Evolutionary conservation across 2,797 vertebrate species (phyloP).

Genomic region (Myiotriccus ornatus): DNA sequence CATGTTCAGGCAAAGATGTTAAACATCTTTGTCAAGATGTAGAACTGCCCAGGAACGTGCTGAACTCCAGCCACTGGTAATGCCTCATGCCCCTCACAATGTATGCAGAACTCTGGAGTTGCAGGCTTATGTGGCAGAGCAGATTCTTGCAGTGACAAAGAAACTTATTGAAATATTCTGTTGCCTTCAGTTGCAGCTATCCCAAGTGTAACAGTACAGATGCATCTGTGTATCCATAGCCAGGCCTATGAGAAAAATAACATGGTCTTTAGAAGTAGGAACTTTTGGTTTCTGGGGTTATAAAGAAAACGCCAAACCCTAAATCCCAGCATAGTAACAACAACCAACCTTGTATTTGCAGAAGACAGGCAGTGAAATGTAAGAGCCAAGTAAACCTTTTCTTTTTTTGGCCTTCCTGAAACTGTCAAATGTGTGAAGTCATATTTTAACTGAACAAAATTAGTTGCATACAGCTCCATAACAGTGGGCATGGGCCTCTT

Average conservation of each 20-base stretch:
- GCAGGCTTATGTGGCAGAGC: not conserved
- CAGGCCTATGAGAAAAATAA: not conserved
- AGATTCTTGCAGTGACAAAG: not conserved
- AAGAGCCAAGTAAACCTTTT: not conserved
- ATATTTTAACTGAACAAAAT: not conserved
- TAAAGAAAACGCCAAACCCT: not conserved
- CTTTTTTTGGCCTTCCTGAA: not conserved
- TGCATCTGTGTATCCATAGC: not conserved
- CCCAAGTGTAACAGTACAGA: not conserved
- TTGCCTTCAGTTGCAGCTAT: not conserved
- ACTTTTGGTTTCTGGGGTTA: not conserved
- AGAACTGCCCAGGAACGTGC: not conserved
- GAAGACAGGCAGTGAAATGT: not conserved
- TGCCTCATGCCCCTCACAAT: accelerated
- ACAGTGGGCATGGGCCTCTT: not conserved
- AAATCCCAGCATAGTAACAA: not conserved
- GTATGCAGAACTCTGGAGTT: not conserved
- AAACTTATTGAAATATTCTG: not conserved
- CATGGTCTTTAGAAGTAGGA: not conserved
- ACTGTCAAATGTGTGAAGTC: not conserved
- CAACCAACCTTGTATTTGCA: not conserved
- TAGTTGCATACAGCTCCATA: not conserved
- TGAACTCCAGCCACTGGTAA: not conserved
- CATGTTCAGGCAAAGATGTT: too few relatives aligned
- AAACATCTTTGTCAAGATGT: too few relatives aligned